Evolutionary conservation across 1,140 invertebrate species (phyloP), one percentile per base, ranked within the genome.

Genomic region (Zelostemma sp.): DNA sequence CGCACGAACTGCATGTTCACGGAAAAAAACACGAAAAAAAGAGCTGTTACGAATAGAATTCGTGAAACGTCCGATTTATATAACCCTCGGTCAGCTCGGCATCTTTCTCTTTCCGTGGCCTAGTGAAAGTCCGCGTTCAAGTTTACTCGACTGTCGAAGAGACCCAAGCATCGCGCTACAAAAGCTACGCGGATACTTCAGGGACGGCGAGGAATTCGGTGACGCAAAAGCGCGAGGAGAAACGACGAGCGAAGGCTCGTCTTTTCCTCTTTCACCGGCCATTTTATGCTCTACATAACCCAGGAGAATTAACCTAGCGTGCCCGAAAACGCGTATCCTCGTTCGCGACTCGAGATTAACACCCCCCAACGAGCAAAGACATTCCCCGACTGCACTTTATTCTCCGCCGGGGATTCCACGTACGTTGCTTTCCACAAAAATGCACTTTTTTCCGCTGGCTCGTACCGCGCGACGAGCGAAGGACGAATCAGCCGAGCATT

Each of bases 231-330:
- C 17, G 46, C 25, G 9, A 47, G 45, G n/a, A 14, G 41, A 21
- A 46, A 50, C 33, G 41, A 38, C 35, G 53, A 47, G 51, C 57
- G 31, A 55, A 41, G 41, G 46, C 43, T 48, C 35, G 9, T 38
- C 55, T 50, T 63, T 46, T 67, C 57, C 53, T 61, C 35, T 66
- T 56, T 45, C 19, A 65, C 70, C 62, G 70, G 72, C 69, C 71
- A 77, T 80, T 82, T 84, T 84, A 84, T 81, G 82, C 82, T 84
- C 82, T 82, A 77, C 69, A 84, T 83, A 82, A 65, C 70, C 66
- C 56, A 40, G 51, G 49, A 73, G 74, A 80, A 80, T 78, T 79
- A 78, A 80, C 76, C 77, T 80, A 81, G 62, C 76, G 78, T 81
- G 77, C 73, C 72, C 73, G 73, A 82, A 80, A 82, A 79, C 75